Conservation (phyloP, 1,140 invertebrate species). For the Trichonephila clavipes region DNA sequence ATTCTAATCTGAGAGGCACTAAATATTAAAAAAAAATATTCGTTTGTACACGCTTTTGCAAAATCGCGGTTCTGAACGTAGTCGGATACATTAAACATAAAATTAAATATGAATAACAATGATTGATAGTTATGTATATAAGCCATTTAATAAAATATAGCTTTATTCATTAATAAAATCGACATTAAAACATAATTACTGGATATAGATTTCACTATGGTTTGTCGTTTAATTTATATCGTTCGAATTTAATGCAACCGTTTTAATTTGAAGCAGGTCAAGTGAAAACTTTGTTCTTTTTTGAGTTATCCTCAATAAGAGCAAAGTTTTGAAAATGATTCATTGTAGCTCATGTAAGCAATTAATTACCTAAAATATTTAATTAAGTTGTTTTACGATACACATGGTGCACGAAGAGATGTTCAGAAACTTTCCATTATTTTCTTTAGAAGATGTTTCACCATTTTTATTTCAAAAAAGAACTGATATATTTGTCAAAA, state of each 20-base stretch:
- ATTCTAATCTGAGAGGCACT: too few relatives aligned
- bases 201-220: neutral
- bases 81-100: neutral
- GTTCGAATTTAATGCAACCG: neutral
- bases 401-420: too few relatives aligned
- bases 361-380: neutral
- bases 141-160: neutral
- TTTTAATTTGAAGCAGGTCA: neutral
- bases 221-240: neutral
- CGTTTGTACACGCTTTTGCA: too few relatives aligned
- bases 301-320: neutral
- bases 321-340: constrained; percentile 6
- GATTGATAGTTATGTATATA: neutral
- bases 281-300: neutral
- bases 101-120: neutral
- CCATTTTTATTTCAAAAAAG: too few relatives aligned
- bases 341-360: neutral
- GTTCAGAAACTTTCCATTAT: too few relatives aligned
- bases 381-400: neutral
- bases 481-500: too few relatives aligned
- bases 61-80: too few relatives aligned
- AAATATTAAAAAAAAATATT: too few relatives aligned
- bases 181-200: constrained; percentile 11
- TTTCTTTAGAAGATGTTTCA: too few relatives aligned
- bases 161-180: neutral